Conservation (phyloP, 2,113 vertebrate genomes). For the Panthera leo region DNA sequence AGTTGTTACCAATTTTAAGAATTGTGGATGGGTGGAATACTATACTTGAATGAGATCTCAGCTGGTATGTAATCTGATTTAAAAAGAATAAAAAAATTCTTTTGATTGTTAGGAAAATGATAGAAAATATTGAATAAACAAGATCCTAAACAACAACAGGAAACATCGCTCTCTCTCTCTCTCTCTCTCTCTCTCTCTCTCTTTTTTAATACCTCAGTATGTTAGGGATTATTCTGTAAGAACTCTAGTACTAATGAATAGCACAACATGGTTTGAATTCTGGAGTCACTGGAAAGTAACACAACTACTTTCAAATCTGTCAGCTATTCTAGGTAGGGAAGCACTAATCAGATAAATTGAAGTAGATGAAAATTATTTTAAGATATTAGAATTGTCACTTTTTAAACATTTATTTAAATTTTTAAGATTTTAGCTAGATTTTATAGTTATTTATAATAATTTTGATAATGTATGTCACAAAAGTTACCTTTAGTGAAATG, state of each 20-base stretch:
- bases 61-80: neutral
- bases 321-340: neutral
- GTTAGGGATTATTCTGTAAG: neutral
- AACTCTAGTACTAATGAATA: neutral
- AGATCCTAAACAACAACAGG: neutral
- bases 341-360: neutral
- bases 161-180: neutral
- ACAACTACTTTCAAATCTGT: neutral
- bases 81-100: neutral
- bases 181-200: neutral
- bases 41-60: neutral
- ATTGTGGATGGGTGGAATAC: neutral
- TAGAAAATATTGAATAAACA: neutral
- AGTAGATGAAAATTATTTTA: conserved; percentile 13
- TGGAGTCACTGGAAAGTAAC: neutral
- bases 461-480: neutral
- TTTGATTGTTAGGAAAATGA: conserved; percentile 11
- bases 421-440: neutral
- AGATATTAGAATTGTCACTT: neutral
- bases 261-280: neutral
- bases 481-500: neutral
- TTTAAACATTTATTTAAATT: neutral
- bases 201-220: neutral
- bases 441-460: neutral
- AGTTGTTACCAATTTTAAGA: neutral